Conservation (phyloP, 2,888 invertebrate genomes). For the Ochropacha duplaris region DNA sequence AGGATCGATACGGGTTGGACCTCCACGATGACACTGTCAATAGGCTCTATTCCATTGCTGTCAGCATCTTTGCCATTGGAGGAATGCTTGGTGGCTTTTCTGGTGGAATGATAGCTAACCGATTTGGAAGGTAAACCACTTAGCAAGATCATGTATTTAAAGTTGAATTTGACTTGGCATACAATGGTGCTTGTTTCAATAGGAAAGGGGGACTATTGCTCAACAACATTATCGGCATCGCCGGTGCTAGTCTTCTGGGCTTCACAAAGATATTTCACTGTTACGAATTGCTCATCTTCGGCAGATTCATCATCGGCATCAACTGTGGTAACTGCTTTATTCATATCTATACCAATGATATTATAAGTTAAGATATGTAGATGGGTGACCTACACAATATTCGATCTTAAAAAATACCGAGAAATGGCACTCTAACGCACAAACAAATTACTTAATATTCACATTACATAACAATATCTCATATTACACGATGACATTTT, state of each 20-base stretch:
- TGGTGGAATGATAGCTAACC: constrained; percentile 98
- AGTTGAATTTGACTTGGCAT: constrained; percentile 5
- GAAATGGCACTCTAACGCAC: too few species aligned
- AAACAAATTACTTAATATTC: too few species aligned
- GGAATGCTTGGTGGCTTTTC: constrained; percentile 99
- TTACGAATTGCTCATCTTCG: constrained; percentile 98
- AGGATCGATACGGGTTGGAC: constrained; percentile 93
- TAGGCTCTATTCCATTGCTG: constrained; percentile 94
- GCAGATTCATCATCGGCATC: constrained; percentile 98
- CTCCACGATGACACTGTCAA: constrained; percentile 92
- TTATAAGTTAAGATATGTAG: too few species aligned
- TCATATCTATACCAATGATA: background rate
- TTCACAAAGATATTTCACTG: constrained; percentile 96
- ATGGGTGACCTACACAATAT: too few species aligned
- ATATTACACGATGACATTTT: too few species aligned
- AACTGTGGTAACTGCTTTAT: constrained; percentile 91
- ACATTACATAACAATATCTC: too few species aligned
- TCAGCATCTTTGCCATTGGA: constrained; percentile 98
- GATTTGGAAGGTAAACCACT: constrained; percentile 92
- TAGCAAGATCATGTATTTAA: background rate
- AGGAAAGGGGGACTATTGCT: constrained; percentile 97
- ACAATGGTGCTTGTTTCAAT: constrained; percentile 27
- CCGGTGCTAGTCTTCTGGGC: constrained; percentile 97
- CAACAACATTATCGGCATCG: constrained; percentile 96
- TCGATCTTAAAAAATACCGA: too few species aligned